A percentile compares a stretch with the other conserved stretches of the same genome.
These are phyloP conservation scores for Halictus ligatus DNA, from an alignment of 2,888 invertebrate species.

Conservation along the genomic window DNA sequence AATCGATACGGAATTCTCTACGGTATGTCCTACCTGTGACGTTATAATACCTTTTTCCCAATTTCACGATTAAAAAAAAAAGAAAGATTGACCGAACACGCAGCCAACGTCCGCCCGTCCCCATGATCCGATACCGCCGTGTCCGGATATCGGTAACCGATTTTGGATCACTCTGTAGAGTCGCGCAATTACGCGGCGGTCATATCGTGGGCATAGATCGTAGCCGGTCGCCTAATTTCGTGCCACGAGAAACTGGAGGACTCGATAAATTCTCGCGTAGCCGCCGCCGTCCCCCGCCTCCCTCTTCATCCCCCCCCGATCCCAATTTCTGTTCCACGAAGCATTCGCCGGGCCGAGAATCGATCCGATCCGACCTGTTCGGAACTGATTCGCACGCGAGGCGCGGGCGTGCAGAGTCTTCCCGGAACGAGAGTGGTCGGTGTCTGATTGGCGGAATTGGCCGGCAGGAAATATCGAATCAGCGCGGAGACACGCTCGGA, in stretches of 20 bases:
- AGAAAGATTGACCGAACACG: neutral
- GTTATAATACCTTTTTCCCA: neutral
- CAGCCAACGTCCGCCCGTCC: neutral
- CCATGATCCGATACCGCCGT: neutral
- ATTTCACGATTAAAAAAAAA: neutral
- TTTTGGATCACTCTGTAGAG: neutral
- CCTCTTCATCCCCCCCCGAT: neutral
- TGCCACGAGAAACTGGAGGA: neutral
- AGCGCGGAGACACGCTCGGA: conserved; percentile 1
- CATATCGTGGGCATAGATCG: neutral
- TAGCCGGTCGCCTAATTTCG: neutral
- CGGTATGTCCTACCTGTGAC: too few relatives aligned
- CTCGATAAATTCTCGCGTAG: neutral
- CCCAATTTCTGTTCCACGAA: neutral
- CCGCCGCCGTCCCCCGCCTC: neutral
- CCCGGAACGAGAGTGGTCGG: conserved; percentile 2
- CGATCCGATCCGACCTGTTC: neutral
- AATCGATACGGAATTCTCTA: too few relatives aligned
- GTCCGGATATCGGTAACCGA: neutral
- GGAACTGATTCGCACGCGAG: neutral
- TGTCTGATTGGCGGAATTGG: conserved; percentile 20
- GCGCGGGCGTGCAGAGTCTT: neutral
- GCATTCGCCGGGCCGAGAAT: neutral
- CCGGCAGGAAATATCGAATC: conserved; percentile 13
- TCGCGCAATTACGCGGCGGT: neutral